Conservation (phyloP, 2,888 invertebrate genomes). For the Agrotis ipsilon region DNA sequence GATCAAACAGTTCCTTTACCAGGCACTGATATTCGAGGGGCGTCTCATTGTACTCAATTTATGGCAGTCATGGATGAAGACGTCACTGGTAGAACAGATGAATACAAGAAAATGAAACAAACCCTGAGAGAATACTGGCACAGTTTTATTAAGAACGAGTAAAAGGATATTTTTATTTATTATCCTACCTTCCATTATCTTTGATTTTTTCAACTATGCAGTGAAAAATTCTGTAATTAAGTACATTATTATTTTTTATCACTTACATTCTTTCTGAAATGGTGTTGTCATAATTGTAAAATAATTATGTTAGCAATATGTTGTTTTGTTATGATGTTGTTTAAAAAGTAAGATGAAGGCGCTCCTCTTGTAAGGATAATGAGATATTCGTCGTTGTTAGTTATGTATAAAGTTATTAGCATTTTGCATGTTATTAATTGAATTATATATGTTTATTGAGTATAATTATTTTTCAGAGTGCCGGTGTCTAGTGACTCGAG, state of each 20-base stretch:
- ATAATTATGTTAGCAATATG: background rate
- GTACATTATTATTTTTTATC: too few relatives aligned
- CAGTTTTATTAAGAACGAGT: conserved; percentile 69
- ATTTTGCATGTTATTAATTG: background rate
- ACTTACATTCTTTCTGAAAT: too few relatives aligned
- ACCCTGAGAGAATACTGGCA: conserved; percentile 62
- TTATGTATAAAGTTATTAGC: background rate
- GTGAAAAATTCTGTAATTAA: too few relatives aligned
- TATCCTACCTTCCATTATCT: background rate
- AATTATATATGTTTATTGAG: background rate
- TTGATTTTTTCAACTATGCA: background rate
- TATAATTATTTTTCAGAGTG: conserved; percentile 59
- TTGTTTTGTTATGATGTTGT: background rate
- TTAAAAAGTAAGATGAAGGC: background rate
- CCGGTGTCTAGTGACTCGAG: conserved; percentile 63
- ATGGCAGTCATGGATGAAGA: conserved; percentile 54
- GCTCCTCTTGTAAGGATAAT: too few relatives aligned
- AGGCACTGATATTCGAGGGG: conserved; percentile 66
- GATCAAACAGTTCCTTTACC: conserved; percentile 59
- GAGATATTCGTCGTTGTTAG: background rate
- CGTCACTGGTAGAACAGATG: conserved; percentile 42
- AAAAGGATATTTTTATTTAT: conserved; percentile 20
- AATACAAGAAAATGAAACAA: conserved; percentile 57
- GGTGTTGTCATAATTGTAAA: background rate
- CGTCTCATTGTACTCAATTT: conserved; percentile 70